These are phyloP conservation scores for Tauraco hartlaubi DNA, from an alignment of 2,797 vertebrate species.

Conservation along the genomic window DNA sequence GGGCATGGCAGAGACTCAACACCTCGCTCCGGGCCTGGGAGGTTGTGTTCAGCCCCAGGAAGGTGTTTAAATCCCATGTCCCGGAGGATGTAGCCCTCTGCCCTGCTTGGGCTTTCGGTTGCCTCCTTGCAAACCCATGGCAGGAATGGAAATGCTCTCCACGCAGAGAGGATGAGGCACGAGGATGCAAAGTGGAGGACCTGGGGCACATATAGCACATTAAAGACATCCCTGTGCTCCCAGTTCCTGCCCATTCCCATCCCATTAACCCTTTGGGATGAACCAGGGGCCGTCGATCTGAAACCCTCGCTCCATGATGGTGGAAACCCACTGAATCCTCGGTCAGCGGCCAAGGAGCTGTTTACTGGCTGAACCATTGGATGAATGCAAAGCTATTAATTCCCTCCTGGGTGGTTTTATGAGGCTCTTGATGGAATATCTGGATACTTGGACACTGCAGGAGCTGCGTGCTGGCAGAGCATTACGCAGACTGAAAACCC, in stretches of 20 bases:
- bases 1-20: not conserved
- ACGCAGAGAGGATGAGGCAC: not conserved
- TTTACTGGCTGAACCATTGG: not conserved
- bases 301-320: fast-evolving
- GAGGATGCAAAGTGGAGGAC: not conserved
- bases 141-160: not conserved
- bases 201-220: fast-evolving
- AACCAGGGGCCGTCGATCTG: not conserved
- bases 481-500: fast-evolving
- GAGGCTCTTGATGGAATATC: conserved; percentile 1
- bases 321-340: not conserved
- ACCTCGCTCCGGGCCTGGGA: not conserved
- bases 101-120: not conserved
- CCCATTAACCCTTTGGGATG: not conserved
- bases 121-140: not conserved
- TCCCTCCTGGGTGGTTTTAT: not conserved
- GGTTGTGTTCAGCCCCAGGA: not conserved
- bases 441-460: not conserved
- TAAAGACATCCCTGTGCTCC: not conserved
- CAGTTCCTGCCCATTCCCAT: fast-evolving
- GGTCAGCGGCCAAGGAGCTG: not conserved
- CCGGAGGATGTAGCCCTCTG: not conserved
- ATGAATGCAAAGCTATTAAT: not conserved
- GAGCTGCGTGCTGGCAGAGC: not conserved
- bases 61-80: not conserved